Base-by-base conservation (phyloP, 2,888 invertebrate species). In the Agriopis marginaria region DNA sequence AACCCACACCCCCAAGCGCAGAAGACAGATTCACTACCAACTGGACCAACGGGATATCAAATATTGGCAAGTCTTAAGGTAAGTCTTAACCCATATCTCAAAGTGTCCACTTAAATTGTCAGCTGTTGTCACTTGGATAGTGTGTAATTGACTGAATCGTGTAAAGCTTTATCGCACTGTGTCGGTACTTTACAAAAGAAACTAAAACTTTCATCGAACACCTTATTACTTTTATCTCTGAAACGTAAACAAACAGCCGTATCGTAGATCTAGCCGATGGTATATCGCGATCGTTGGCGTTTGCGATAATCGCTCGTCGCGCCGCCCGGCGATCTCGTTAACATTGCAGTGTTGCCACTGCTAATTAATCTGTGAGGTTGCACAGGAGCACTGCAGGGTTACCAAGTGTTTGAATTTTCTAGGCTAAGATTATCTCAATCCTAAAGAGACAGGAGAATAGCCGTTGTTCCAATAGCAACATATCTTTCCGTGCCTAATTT, bases 311-410 rank as follows among this genome's bases (percentile, higher is more conserved):
- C 53, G 44, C 12, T n/a, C 60, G 42, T 40, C 61, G 6, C 23
- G 53, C 53, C 61, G 50, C 61, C 14, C 39, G 6, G 39, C 60
- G 47, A 44, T 62, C 62, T 62, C 53, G 62, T 62, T 62, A 62
- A 62, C 62, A 62, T 62, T 53, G 42, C 53, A 7, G 32, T 7
- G 23, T 51, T 42, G 50, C 12, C 51, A 60, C 74, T 72, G 68
- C 53, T 75, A 73, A 75, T 77, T 77, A 71, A 80, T 79, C 76
- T 79, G 75, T 75, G 74, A 76, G 66, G 69, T 62, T 71, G 54
- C 53, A 60, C 45, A 58, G 58, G 58, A 58, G 58, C 17, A 6
- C 1, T 0, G 17, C 14, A 42, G 42, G 55, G 55, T 14, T 7
- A 10, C 55, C 55, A 56, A 42, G 42, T 10, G 10, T 17, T 17